Evolutionary conservation across 2,113 vertebrate species (phyloP).

Genomic region (Istiophorus platypterus): DNA sequence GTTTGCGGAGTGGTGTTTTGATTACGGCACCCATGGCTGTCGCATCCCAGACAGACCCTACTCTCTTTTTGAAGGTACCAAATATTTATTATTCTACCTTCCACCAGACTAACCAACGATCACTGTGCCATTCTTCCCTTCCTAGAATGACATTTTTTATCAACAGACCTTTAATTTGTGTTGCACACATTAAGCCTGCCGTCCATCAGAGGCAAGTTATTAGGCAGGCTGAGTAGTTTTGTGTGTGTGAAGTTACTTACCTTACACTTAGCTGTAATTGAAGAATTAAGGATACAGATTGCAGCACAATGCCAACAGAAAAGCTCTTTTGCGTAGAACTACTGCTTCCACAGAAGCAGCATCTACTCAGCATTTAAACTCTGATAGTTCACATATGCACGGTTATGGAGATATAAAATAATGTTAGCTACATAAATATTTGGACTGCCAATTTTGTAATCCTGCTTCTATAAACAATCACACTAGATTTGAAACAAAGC

Average conservation of each 20-base stretch:
- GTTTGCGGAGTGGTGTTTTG: constrained; percentile 99
- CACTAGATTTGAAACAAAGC: too few relatives aligned
- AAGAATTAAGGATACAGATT: background rate
- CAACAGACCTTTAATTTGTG: background rate
- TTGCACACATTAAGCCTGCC: background rate
- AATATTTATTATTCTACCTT: background rate
- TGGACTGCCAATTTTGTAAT: too few relatives aligned
- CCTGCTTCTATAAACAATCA: too few relatives aligned
- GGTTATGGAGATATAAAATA: too few relatives aligned
- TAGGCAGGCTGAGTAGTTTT: constrained; percentile 12
- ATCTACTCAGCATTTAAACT: too few relatives aligned
- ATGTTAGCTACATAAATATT: too few relatives aligned
- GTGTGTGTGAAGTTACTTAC: background rate
- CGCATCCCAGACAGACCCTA: constrained; percentile 97
- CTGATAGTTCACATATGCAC: too few relatives aligned
- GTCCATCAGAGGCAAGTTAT: background rate
- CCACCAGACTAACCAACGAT: background rate
- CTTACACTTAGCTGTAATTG: background rate
- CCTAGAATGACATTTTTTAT: background rate
- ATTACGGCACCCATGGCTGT: constrained; percentile 95
- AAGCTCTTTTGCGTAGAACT: background rate
- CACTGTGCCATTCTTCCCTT: background rate
- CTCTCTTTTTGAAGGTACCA: constrained; percentile 97
- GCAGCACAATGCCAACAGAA: background rate
- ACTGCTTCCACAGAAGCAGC: too few relatives aligned